Evolutionary conservation across 2,113 vertebrate genomes (phyloP).

Genomic region (Oxygymnocypris stewartii): DNA sequence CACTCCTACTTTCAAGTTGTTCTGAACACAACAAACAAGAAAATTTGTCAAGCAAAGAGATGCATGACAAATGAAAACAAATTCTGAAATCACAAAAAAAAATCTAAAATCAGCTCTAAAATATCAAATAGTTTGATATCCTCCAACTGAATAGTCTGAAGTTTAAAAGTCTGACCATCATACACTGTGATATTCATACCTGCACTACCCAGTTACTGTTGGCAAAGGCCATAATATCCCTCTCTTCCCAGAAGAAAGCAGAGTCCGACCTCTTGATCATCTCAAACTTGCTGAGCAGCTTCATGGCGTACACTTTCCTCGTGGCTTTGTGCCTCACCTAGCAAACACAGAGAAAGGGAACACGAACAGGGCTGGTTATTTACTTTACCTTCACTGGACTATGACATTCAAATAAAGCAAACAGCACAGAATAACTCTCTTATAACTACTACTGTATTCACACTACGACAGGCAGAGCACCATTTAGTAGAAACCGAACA

Average conservation of each 20-base stretch:
- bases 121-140: too few species aligned
- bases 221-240: conserved; percentile 99
- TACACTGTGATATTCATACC: conserved; percentile 70
- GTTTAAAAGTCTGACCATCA: too few species aligned
- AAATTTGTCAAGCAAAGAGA: too few species aligned
- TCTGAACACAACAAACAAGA: too few species aligned
- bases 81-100: too few species aligned
- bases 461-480: neutral
- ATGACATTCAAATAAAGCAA: conserved; percentile 13
- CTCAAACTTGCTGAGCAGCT: conserved; percentile 98
- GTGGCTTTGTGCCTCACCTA: conserved; percentile 97
- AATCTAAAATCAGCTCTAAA: too few species aligned
- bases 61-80: too few species aligned
- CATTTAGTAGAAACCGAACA: neutral
- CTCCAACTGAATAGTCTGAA: too few species aligned
- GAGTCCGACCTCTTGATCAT: conserved; percentile 99
- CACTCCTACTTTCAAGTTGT: too few species aligned
- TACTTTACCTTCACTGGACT: conserved; percentile 6
- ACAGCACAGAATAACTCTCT: neutral
- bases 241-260: conserved; percentile 99
- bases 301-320: conserved; percentile 96
- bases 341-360: conserved; percentile 49
- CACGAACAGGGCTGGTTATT: conserved; percentile 3
- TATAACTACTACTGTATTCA: neutral
- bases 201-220: conserved; percentile 98